These are phyloP conservation scores for Eptesicus fuscus DNA, from an alignment of 2,113 vertebrate species.

Conservation along the genomic window DNA sequence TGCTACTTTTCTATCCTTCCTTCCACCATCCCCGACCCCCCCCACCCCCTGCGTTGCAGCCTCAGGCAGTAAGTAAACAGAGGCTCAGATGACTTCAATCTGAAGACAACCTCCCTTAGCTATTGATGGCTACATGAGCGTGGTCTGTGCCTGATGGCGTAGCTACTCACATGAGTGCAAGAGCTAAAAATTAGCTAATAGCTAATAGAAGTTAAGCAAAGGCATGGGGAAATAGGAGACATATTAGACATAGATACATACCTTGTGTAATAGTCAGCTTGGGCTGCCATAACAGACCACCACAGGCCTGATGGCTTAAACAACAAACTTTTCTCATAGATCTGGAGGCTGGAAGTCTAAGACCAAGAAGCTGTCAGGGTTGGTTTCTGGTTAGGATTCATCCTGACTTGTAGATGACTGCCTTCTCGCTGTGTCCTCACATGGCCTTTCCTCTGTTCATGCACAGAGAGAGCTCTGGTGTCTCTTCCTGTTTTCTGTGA, in stretches of 20 bases:
- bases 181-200: neutral
- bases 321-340: neutral
- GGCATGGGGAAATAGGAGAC: neutral
- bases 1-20: neutral
- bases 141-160: neutral
- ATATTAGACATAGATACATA: neutral
- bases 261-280: neutral
- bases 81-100: neutral
- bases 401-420: neutral
- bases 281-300: neutral
- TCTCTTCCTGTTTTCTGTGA: neutral
- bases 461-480: accelerated
- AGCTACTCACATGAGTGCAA: neutral
- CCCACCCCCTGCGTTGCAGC: neutral
- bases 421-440: neutral
- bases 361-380: neutral
- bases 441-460: neutral
- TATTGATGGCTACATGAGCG: neutral
- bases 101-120: neutral
- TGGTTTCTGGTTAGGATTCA: neutral
- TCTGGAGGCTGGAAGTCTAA: neutral
- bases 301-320: neutral
- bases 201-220: neutral
- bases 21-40: neutral
- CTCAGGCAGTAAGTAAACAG: conserved; percentile 11